phyloP scores from a whole-genome alignment of 1,140 invertebrate species.

The Asobara japonica region DNA sequence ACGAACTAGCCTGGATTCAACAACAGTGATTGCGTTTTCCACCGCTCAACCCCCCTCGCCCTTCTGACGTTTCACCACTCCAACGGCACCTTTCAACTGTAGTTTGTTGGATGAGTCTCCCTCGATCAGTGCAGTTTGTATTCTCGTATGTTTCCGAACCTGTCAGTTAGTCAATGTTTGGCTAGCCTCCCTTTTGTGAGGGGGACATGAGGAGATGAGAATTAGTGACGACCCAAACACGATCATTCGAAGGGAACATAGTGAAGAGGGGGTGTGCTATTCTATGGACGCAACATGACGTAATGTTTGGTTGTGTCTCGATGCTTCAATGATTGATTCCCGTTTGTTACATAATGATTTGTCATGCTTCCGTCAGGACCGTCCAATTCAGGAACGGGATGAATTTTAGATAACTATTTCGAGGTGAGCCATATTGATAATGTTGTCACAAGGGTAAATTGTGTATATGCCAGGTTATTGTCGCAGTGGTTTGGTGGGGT shows the following conservation, averaged over 20 bases:
- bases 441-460: too few relatives aligned
- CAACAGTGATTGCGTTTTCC: slow-evolving; percentile 42
- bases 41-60: slow-evolving; percentile 8
- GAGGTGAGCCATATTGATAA: too few relatives aligned
- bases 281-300: too few relatives aligned
- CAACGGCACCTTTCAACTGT: slow-evolving; percentile 3
- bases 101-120: neutral
- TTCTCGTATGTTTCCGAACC: slow-evolving; percentile 29
- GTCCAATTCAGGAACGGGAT: too few relatives aligned
- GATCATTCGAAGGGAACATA: neutral
- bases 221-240: slow-evolving; percentile 41
- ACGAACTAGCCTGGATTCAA: slow-evolving; percentile 27
- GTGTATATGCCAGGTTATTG: too few relatives aligned
- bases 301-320: too few relatives aligned
- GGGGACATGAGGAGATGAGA: slow-evolving; percentile 40
- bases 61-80: slow-evolving; percentile 26
- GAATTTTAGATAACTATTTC: too few relatives aligned
- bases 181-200: slow-evolving; percentile 34
- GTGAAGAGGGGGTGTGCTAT: neutral
- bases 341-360: too few relatives aligned
- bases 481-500: too few relatives aligned
- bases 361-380: too few relatives aligned
- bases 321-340: too few relatives aligned
- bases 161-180: slow-evolving; percentile 49
- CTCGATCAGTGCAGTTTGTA: neutral